These are phyloP conservation scores for Menura novaehollandiae DNA, from an alignment of 2,113 vertebrate species.

Conservation along the genomic window DNA sequence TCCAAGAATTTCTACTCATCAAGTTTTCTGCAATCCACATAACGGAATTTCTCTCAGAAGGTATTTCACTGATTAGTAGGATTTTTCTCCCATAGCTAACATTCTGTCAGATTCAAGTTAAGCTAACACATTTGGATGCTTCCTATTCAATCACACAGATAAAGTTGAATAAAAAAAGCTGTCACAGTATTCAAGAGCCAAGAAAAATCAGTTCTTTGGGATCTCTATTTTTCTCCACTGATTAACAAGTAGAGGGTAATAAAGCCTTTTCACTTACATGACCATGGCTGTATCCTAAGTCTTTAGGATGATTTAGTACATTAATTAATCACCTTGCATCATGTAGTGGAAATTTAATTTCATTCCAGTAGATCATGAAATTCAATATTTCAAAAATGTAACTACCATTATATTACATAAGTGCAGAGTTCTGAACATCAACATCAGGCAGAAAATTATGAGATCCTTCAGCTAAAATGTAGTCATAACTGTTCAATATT, in stretches of 20 bases:
- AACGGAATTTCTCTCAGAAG: background rate
- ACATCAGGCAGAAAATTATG: background rate
- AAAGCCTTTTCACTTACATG: background rate
- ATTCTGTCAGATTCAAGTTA: background rate
- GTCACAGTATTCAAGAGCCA: background rate
- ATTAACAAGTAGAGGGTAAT: background rate
- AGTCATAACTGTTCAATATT: background rate
- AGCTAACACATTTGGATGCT: background rate
- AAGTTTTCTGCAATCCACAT: background rate
- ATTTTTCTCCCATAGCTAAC: background rate
- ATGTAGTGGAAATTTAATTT: background rate
- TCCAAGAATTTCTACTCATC: background rate
- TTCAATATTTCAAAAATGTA: background rate
- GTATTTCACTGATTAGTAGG: background rate
- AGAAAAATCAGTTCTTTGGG: background rate
- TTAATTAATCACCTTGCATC: background rate
- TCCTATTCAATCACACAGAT: background rate
- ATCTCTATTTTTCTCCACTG: background rate
- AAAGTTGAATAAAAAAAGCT: background rate
- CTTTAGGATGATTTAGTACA: background rate
- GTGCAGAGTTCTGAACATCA: background rate
- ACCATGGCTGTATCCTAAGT: background rate
- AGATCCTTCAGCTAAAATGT: background rate
- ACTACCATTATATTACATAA: background rate
- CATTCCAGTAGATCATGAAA: background rate